These are phyloP conservation scores for Bryconaethiops microstoma DNA, from an alignment of 2,797 vertebrate genomes.

Conservation along the genomic window DNA sequence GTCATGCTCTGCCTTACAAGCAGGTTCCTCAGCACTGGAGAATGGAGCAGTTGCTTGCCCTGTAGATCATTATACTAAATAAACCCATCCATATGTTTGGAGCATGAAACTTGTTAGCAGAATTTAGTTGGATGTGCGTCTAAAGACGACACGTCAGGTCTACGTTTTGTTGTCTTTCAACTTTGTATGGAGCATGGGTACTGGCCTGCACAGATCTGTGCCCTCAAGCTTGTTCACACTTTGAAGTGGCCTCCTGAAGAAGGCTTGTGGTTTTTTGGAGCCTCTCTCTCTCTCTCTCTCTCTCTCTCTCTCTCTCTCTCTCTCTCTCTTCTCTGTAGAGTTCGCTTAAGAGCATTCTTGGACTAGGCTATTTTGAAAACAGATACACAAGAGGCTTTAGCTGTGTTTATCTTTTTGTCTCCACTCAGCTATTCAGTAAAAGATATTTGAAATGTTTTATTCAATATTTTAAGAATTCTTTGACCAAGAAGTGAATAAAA, in stretches of 20 bases:
- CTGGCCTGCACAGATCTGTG: not conserved
- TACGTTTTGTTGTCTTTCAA: not conserved
- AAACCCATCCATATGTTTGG: not conserved
- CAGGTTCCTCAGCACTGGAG: not conserved
- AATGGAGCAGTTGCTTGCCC: not conserved
- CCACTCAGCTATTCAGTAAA: not conserved
- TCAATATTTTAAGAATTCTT: too few relatives aligned
- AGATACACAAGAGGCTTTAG: constrained; percentile 22
- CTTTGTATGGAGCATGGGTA: constrained; percentile 1
- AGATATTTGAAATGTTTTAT: too few relatives aligned
- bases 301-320: not conserved
- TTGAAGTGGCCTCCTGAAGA: constrained; percentile 42
- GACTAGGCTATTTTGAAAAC: constrained; percentile 33
- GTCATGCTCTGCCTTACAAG: not conserved
- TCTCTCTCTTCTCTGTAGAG: constrained; percentile 15
- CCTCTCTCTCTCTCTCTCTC: constrained; percentile 16
- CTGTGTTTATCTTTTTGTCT: constrained; percentile 22
- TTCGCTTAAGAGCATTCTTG: constrained; percentile 46
- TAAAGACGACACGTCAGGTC: not conserved
- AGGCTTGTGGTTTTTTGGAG: constrained; percentile 44
- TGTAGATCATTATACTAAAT: not conserved
- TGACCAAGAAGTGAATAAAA: too few relatives aligned
- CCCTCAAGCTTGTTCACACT: constrained; percentile 31
- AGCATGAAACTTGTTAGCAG: constrained; percentile 16
- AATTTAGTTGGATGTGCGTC: not conserved